Conservation (phyloP, 2,797 vertebrate species). For the Corythornis leucogaster region DNA sequence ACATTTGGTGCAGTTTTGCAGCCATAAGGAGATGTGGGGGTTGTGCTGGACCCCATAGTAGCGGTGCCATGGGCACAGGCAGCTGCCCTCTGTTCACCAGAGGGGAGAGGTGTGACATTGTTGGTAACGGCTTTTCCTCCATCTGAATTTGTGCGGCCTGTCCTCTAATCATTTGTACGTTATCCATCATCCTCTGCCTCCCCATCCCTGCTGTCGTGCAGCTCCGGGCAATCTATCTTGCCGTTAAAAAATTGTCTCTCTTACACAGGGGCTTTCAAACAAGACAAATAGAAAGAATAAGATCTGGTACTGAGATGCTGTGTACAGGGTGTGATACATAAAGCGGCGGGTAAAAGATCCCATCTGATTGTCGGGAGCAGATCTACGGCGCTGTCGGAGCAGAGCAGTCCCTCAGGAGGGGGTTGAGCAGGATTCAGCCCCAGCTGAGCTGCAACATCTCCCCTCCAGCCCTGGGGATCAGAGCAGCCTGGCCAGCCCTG, state of each 20-base stretch:
- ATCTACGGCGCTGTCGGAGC: neutral
- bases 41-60: neutral
- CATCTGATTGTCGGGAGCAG: neutral
- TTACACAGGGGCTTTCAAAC: constrained; percentile 70
- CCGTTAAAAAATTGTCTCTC: constrained; percentile 71
- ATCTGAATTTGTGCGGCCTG: constrained; percentile 35
- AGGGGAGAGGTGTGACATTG: constrained; percentile 31
- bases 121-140: neutral
- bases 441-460: fast-evolving
- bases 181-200: constrained; percentile 48
- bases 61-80: neutral
- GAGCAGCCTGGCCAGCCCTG: fast-evolving
- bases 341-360: neutral
- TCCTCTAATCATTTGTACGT: constrained; percentile 56
- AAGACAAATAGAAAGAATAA: constrained; percentile 66
- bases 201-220: constrained; percentile 43
- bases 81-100: neutral
- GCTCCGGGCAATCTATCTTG: constrained; percentile 71
- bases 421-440: neutral
- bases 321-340: constrained; percentile 21
- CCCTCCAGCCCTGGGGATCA: fast-evolving
- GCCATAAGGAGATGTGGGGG: fast-evolving
- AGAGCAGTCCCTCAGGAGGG: fast-evolving
- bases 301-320: constrained; percentile 46
- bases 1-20: neutral